phyloP scores from a whole-genome alignment of 2,797 vertebrate genomes.

The Eulemur coronatus region DNA sequence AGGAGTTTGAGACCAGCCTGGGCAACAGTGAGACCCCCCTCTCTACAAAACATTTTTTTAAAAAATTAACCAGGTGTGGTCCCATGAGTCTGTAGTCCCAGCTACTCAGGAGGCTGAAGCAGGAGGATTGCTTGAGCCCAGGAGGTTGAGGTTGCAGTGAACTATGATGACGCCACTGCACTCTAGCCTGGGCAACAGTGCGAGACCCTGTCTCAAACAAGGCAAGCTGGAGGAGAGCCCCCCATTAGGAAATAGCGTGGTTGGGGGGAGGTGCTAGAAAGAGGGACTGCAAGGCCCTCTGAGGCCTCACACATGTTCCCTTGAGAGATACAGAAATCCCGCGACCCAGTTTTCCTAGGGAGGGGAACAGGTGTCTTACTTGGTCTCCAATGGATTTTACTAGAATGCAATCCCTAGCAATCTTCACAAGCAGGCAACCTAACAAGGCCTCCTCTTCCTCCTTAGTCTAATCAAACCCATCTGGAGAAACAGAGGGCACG shows the following conservation, averaged over 20 bases:
- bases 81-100: neutral
- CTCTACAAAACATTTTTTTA: neutral
- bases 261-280: neutral
- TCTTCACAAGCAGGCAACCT: neutral
- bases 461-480: slow-evolving; percentile 37
- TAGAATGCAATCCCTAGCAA: neutral
- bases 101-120: neutral
- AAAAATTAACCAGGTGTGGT: neutral
- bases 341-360: neutral
- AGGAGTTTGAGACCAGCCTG: neutral
- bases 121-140: neutral
- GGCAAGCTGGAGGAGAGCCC: neutral
- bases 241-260: neutral
- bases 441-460: neutral
- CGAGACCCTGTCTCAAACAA: neutral
- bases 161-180: neutral
- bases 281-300: neutral
- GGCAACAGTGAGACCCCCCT: neutral
- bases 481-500: slow-evolving; percentile 33
- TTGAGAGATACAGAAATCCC: neutral
- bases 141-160: neutral
- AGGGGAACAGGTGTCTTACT: neutral
- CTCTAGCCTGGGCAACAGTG: neutral
- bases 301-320: neutral
- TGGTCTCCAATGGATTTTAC: neutral